Evolutionary conservation across 2,113 vertebrate species (phyloP), one percentile per base, ranked within the genome.

Genomic region (Nicator chloris): DNA sequence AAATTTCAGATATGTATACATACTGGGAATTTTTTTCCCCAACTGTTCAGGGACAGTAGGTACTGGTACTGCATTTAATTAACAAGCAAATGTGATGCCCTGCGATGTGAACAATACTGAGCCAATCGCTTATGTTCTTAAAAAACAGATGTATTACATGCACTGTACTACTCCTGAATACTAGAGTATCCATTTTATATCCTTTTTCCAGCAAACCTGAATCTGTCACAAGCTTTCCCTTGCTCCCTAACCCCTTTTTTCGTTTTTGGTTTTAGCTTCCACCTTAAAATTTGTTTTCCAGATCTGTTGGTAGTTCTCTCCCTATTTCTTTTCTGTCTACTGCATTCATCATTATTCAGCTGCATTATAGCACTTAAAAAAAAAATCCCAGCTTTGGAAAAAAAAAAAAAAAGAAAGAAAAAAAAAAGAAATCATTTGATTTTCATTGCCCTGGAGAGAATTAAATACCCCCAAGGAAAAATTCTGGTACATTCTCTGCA

Each of bases 391-490:
- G 89, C 95, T 97, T 98, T 96, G 82, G 96, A 92, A 94, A 97
- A 93, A 97, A 92, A 97, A 97, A 56, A 42, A 35, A 92, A 84
- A 97, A 97, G 3, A 3, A 44, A 26, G 91, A 54, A 45, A 73
- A 91, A 95, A 93, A 96, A 98, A 98, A 98, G 92, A 98, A 99
- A 98, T 98, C 97, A 99, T 99, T 99, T 99, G 98, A 99, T 99
- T 99, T 99, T 98, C 97, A 98, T 98, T 98, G 98, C 98, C 98
- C 99, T 98, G 98, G 98, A 99, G 98, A 99, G 98, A 98, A 98
- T 98, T 98, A 98, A 98, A 98, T 98, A 98, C 98, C 98, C 98
- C 98, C 98, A 98, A 99, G 98, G 98, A 99, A 98, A 99, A 98
- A 99, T 99, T 98, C 98, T 98, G 98, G 98, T 98, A 98, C 98